Percentiles rank a stretch among this genome's conserved stretches.
These are phyloP conservation scores for Apis dorsata DNA, from an alignment of 1,140 invertebrate genomes.

Conservation along the genomic window DNA sequence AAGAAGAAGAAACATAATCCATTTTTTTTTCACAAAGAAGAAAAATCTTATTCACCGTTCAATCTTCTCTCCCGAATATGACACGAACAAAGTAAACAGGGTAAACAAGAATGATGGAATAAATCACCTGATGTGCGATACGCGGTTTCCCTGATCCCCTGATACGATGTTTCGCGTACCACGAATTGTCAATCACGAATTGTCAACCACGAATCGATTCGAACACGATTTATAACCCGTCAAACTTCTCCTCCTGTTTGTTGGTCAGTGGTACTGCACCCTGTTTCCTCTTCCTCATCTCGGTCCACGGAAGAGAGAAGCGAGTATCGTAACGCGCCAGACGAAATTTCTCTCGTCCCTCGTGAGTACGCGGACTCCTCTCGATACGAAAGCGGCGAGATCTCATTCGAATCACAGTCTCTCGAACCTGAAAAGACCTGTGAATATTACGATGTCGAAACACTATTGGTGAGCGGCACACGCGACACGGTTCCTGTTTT, in stretches of 20 bases:
- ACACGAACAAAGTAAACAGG: not conserved
- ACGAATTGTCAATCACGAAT: not conserved
- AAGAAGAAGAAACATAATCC: not conserved
- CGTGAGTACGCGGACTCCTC: not conserved
- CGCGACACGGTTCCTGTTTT: constrained; percentile 28
- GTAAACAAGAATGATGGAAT: not conserved
- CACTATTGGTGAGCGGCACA: not conserved
- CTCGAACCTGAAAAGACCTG: not conserved
- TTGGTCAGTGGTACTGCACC: not conserved
- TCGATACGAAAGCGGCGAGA: not conserved
- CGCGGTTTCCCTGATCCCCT: not conserved
- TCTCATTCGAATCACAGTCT: too few species aligned
- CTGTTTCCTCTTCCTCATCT: constrained; percentile 4
- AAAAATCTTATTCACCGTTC: not conserved
- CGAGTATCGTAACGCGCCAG: not conserved
- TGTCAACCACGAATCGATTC: constrained; percentile 29
- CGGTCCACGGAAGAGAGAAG: not conserved
- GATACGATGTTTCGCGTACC: not conserved
- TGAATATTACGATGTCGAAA: constrained; percentile 1
- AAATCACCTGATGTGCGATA: constrained; percentile 26
- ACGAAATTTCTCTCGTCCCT: not conserved
- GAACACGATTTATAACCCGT: constrained; percentile 18
- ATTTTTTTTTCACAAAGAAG: not conserved
- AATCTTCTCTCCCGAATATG: not conserved
- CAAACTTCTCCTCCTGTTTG: not conserved